phyloP scores from a whole-genome alignment of 2,888 invertebrate genomes.

The Euplagia quadripunctaria region DNA sequence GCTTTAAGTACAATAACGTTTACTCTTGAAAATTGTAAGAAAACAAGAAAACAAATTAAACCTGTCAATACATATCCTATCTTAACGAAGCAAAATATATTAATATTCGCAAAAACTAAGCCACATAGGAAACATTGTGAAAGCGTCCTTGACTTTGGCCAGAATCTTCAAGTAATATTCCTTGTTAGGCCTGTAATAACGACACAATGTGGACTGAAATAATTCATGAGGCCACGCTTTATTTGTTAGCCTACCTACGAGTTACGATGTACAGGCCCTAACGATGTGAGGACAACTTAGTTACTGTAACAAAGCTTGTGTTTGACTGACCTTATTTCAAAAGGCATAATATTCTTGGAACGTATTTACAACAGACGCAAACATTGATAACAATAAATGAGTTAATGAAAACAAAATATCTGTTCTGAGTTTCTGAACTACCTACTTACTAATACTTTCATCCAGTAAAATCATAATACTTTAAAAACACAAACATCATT shows the following conservation, averaged over 20 bases:
- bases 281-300: conserved; percentile 26
- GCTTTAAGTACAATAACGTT: no score
- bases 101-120: conserved; percentile 3
- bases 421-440: no score
- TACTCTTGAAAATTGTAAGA: no score
- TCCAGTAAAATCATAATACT: neutral
- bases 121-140: conserved; percentile 10
- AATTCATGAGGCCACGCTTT: conserved; percentile 43
- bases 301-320: conserved; percentile 29
- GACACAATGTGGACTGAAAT: conserved; percentile 33
- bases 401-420: neutral
- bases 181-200: conserved; percentile 34
- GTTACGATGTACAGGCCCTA: conserved; percentile 18
- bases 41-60: no score
- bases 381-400: neutral
- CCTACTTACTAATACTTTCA: neutral
- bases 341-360: neutral
- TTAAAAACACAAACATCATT: neutral
- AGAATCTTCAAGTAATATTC: conserved; percentile 25
- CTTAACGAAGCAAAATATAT: neutral
- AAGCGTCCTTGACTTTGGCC: conserved; percentile 20
- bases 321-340: conserved; percentile 17
- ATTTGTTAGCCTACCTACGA: conserved; percentile 37
- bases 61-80: neutral
- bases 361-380: neutral